Conservation (phyloP, 2,797 vertebrate species). For the Premnoplex brunnescens region DNA sequence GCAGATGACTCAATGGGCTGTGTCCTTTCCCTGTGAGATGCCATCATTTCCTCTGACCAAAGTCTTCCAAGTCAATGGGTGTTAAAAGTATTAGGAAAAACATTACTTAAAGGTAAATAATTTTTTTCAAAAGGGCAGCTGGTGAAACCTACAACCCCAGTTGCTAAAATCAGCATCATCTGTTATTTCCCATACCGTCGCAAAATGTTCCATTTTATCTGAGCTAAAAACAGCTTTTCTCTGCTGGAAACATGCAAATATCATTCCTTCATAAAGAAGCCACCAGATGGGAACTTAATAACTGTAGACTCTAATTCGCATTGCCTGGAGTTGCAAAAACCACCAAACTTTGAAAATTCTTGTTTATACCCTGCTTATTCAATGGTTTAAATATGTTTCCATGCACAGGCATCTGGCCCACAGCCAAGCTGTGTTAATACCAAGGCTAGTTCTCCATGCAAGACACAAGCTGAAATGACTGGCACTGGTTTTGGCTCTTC, state of each 20-base stretch:
- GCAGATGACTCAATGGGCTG: background rate
- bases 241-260: constrained; percentile 73
- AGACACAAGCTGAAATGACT: background rate
- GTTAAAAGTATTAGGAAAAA: background rate
- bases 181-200: constrained; percentile 52
- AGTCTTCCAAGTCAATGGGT: background rate
- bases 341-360: constrained; percentile 61
- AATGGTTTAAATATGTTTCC: constrained; percentile 40
- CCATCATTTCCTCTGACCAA: background rate
- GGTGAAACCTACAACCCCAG: constrained; percentile 58
- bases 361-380: constrained; percentile 46
- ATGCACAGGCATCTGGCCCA: background rate
- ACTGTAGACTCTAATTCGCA: constrained; percentile 49
- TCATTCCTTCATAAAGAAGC: constrained; percentile 62
- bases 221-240: constrained; percentile 71
- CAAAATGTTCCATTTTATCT: constrained; percentile 69
- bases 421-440: background rate
- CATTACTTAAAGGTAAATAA: constrained; percentile 40
- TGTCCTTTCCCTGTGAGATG: background rate
- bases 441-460: background rate
- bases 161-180: constrained; percentile 65
- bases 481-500: background rate
- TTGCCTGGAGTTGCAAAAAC: constrained; percentile 59
- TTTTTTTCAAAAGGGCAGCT: constrained; percentile 39
- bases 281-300: constrained; percentile 75